Percentiles rank a stretch among this genome's conserved stretches.
Evolutionary conservation across 1,140 invertebrate species (phyloP).

Genomic region (Cydia fagiglandana): DNA sequence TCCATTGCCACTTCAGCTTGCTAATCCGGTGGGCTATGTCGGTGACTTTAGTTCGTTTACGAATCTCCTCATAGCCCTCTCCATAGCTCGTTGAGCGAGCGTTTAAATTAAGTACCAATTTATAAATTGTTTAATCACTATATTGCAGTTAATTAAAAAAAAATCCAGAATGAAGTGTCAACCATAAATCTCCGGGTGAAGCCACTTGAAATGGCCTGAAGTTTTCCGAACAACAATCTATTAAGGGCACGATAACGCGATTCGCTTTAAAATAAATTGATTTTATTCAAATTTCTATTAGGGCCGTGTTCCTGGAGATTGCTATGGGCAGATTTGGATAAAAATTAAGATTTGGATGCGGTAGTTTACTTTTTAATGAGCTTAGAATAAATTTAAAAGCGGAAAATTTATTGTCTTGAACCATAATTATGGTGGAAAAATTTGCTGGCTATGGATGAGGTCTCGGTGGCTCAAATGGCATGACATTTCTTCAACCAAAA

Average conservation of each 20-base stretch:
- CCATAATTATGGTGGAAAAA: no score
- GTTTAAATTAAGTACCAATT: neutral
- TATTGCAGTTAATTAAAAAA: neutral
- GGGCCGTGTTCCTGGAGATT: conserved; percentile 71
- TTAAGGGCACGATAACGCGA: conserved; percentile 70
- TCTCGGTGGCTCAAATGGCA: no score
- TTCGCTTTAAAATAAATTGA: conserved; percentile 75
- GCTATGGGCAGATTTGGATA: conserved; percentile 49
- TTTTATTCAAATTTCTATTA: conserved; percentile 79
- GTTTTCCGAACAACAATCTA: conserved; percentile 66
- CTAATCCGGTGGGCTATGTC: no score
- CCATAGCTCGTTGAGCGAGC: no score
- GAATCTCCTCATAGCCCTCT: no score
- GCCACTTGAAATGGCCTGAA: conserved; percentile 53
- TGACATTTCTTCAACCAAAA: no score
- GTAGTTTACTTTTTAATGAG: conserved; percentile 16
- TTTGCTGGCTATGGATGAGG: no score
- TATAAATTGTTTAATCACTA: neutral
- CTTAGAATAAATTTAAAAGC: no score
- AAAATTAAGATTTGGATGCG: conserved; percentile 45
- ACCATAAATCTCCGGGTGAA: conserved; percentile 35
- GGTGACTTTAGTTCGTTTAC: no score
- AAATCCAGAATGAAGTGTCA: conserved; percentile 38
- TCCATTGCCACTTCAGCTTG: no score
- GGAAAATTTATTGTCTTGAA: no score